Percentiles rank a stretch among this genome's conserved stretches.
These are phyloP conservation scores for Melinaea menophilus DNA, from an alignment of 2,888 invertebrate species.

Conservation along the genomic window DNA sequence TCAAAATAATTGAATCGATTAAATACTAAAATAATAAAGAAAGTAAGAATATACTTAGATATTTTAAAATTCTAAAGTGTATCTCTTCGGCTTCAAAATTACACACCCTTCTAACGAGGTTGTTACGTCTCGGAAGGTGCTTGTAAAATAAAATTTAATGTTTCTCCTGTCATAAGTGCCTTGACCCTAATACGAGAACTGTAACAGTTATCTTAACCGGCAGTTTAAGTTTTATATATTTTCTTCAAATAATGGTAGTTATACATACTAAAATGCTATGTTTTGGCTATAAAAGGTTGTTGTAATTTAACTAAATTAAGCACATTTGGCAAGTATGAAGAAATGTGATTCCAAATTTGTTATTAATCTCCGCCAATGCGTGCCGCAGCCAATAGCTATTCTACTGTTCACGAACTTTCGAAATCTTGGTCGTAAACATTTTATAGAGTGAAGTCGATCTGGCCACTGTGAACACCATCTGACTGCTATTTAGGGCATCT, in stretches of 20 bases:
- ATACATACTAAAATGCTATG: too few relatives aligned
- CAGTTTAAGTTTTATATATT: constrained; percentile 28
- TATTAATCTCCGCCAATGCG: constrained; percentile 16
- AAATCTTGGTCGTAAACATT: constrained; percentile 57
- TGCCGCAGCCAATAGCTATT: constrained; percentile 18
- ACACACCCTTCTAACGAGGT: constrained; percentile 20
- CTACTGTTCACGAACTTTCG: constrained; percentile 40
- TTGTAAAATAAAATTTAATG: constrained; percentile 30
- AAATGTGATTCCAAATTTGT: constrained; percentile 14
- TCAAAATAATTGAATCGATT: too few relatives aligned
- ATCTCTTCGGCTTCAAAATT: neutral
- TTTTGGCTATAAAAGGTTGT: too few relatives aligned
- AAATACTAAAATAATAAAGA: too few relatives aligned
- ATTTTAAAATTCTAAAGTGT: too few relatives aligned
- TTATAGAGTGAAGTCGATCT: constrained; percentile 49
- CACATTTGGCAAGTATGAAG: constrained; percentile 15
- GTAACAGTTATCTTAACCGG: constrained; percentile 30
- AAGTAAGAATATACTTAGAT: too few relatives aligned
- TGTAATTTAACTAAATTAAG: neutral
- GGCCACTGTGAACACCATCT: constrained; percentile 49
- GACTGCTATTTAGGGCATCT: constrained; percentile 42
- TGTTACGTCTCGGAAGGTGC: constrained; percentile 26
- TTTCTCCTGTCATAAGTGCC: constrained; percentile 22
- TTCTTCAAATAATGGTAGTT: neutral
- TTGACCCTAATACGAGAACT: constrained; percentile 33